Evolutionary conservation across 2,797 vertebrate genomes (phyloP), one percentile per base, ranked within the genome.

Genomic region (Anguilla marmorata): DNA sequence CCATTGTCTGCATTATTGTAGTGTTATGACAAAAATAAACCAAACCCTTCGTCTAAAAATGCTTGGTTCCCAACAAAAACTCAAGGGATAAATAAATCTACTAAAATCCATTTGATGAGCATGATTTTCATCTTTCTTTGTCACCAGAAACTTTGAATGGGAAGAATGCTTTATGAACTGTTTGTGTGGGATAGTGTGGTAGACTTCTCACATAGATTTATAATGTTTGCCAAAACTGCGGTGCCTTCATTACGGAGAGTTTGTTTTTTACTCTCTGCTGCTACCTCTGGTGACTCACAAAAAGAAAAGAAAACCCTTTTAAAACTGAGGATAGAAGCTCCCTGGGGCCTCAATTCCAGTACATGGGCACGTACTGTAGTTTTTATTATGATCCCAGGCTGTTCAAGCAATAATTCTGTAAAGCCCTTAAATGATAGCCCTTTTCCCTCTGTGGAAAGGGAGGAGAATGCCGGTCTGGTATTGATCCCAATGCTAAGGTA

Each of bases 321-420:
- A 48, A 48, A 48, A 82, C 79, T 16, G 4, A n/a, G 2, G 79
- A n/a, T 82, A 50, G 33, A 33, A 45, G 79, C 79, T 50, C 79
- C 76, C 76, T 16, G 9, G 76, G 33, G 76, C 76, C 12, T 21
- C 74, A 79, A 41, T 79, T 45, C 37, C 4, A 19, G 76, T 45
- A 45, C 76, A 80, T 45, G 37, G 37, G 37, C 37, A 80, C 30
- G 4, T 74, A 74, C 72, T 74, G 72, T 80, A 80, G 37, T 80
- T 41, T 66, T 41, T 80, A 82, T 82, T 82, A 82, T 48, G 41
- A 82, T 82, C 79, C 41, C 21, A 19, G 79, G 41, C 41, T 82
- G 37, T 82, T 48, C 79, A 48, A 50, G 79, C 79, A 48, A 82
- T 82, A 82, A 82, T 16, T 8, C 79, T 82, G 45, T 50, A 82